Conservation (phyloP, 2,113 vertebrate species). For the Percina caprodes region DNA sequence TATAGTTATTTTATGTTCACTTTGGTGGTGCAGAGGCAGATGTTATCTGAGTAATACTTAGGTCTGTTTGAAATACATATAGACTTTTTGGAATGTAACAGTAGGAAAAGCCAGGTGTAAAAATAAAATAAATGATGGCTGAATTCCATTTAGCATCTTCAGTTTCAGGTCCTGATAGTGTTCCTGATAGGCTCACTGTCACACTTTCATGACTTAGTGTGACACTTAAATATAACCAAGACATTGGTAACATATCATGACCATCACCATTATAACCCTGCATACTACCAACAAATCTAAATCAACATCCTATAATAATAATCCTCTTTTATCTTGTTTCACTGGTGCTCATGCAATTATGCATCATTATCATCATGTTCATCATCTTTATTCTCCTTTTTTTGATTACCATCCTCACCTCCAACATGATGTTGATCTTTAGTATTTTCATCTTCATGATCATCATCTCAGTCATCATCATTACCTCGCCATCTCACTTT, state of each 20-base stretch:
- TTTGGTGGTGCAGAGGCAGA: too few relatives aligned
- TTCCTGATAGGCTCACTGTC: neutral
- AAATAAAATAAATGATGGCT: neutral
- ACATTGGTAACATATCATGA: neutral
- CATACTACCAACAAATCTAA: too few relatives aligned
- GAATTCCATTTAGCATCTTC: neutral
- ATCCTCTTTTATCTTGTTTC: neutral
- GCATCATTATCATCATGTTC: neutral
- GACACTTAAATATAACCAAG: too few relatives aligned
- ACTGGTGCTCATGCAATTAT: neutral
- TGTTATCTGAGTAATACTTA: too few relatives aligned
- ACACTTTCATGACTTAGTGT: neutral
- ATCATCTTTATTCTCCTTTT: neutral
- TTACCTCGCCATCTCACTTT: neutral
- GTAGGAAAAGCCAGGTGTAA: neutral
- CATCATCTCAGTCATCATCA: neutral
- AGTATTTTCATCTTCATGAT: neutral
- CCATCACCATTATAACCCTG: neutral
- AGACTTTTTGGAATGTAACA: neutral
- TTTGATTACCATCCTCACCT: neutral
- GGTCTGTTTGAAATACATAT: too few relatives aligned
- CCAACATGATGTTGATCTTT: neutral
- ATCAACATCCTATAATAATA: neutral
- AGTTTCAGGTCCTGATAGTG: neutral
- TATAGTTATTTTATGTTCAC: too few relatives aligned